A percentile compares a stretch with the other conserved stretches of the same genome.
Evolutionary conservation across 2,797 vertebrate species (phyloP).

Genomic region (Capromys pilorides): DNA sequence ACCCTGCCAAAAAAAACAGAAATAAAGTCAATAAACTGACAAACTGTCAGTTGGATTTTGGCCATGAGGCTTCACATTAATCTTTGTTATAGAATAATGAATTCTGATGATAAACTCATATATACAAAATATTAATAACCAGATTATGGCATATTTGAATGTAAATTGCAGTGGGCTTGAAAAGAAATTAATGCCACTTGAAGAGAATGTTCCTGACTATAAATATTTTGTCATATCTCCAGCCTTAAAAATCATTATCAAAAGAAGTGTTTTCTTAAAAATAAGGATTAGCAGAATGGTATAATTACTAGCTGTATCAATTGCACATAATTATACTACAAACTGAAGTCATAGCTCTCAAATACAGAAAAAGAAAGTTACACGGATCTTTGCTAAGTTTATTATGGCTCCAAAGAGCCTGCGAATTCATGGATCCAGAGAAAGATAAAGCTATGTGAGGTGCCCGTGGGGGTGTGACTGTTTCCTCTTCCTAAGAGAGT

Average conservation of each 20-base stretch:
- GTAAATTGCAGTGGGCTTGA: not conserved
- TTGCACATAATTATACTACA: conserved; percentile 33
- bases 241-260: conserved; percentile 35
- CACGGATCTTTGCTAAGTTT: conserved; percentile 8
- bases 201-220: conserved; percentile 15
- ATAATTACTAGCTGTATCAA: conserved; percentile 27
- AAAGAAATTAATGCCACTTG: conserved; percentile 54
- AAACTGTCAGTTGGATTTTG: not conserved
- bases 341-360: conserved; percentile 53
- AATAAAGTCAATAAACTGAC: conserved; percentile 24
- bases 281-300: conserved; percentile 20
- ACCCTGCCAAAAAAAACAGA: not conserved
- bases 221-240: conserved; percentile 56
- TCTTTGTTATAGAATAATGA: conserved; percentile 55
- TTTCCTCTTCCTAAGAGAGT: conserved; percentile 3
- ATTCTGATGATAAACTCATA: not conserved
- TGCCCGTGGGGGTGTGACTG: not conserved
- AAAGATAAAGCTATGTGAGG: not conserved
- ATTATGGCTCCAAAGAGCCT: conserved; percentile 11
- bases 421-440: conserved; percentile 11
- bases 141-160: conserved; percentile 28
- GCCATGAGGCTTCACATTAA: conserved; percentile 14
- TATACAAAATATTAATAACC: not conserved
- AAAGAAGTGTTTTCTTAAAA: conserved; percentile 48
- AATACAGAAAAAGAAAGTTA: conserved; percentile 44